Base-by-base conservation (phyloP, 2,797 vertebrate genomes). In the Gallinago stenura region DNA sequence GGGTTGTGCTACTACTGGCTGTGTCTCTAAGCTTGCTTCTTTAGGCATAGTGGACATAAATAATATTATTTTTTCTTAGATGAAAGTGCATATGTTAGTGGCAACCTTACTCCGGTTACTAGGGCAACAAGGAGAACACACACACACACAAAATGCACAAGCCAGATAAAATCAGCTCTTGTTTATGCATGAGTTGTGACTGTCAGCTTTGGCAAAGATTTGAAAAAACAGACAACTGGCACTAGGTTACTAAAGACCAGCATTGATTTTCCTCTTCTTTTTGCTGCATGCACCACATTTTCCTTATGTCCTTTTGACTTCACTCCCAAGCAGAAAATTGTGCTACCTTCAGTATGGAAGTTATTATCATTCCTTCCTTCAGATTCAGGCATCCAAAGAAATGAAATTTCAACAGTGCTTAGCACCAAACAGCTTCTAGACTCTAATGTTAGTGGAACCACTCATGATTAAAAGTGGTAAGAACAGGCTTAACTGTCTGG, bases 321-420 rank as follows among this genome's bases (percentile, higher is more conserved):
- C 56, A 30, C 22, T 76, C n/a, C n/a, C 62, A 90, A 92, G 68
- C 39, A 93, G 75, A 93, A 93, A 93, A 84, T 76, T 83, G 56
- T 87, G 89, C 78, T 60, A 73, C 39, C 31, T 89, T 73, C 87
- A 73, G 51, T 45, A 69, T 39, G 46, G 75, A 87, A 76, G 39
- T 87, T 64, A 90, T 83, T 90, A 53, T 68, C 33, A 77, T 81
- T 88, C 15, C 35, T 90, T 75, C 35, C 43, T 83, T 89, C 50
- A 83, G 48, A 77, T 77, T 53, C 82, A 92, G 57, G 48, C 75
- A 92, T 53, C 45, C 75, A 94, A 93, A 92, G 68, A 92, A 93
- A 90, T 70, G 51, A 79, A 88, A 88, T 60, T 89, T 85, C 89
- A 92, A 60, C 60, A 90, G 39, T 53, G 39, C 37, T 96, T 89